A percentile compares a stretch with the other conserved stretches of the same genome.
Evolutionary conservation across 2,888 invertebrate species (phyloP).

Genomic region (Resseliella maxima): DNA sequence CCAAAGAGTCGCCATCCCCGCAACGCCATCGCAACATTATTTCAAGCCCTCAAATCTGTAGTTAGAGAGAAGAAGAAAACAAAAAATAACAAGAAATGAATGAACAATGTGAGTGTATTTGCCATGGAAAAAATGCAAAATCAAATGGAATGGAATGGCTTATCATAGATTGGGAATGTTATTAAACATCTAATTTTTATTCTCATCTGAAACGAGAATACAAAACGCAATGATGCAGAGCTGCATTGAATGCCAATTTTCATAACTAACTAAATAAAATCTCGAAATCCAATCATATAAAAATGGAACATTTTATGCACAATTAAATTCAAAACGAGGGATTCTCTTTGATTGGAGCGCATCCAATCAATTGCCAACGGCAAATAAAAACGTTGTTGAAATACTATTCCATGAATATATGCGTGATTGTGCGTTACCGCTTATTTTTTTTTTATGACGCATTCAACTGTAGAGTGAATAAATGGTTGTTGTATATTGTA

Average conservation of each 20-base stretch:
- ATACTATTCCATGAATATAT: background rate
- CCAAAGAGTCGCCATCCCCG: constrained; percentile 68
- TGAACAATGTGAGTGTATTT: background rate
- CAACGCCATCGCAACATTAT: constrained; percentile 64
- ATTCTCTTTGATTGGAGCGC: background rate
- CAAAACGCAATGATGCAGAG: background rate
- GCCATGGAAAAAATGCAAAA: no score
- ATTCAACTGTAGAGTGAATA: background rate
- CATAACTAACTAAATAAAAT: background rate
- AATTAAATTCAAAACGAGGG: background rate
- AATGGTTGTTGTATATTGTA: background rate
- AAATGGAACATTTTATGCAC: background rate
- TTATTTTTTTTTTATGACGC: background rate
- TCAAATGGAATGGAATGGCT: constrained; percentile 8
- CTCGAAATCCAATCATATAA: background rate
- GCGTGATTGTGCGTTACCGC: background rate
- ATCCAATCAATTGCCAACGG: background rate
- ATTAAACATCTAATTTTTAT: background rate
- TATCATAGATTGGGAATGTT: background rate
- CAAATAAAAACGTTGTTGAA: background rate
- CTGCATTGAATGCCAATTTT: background rate
- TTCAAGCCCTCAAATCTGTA: background rate
- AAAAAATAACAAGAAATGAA: background rate
- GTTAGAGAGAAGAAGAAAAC: background rate
- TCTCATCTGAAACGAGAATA: background rate